phyloP scores from a whole-genome alignment of 2,888 invertebrate genomes.

The Conops quadrifasciatus region DNA sequence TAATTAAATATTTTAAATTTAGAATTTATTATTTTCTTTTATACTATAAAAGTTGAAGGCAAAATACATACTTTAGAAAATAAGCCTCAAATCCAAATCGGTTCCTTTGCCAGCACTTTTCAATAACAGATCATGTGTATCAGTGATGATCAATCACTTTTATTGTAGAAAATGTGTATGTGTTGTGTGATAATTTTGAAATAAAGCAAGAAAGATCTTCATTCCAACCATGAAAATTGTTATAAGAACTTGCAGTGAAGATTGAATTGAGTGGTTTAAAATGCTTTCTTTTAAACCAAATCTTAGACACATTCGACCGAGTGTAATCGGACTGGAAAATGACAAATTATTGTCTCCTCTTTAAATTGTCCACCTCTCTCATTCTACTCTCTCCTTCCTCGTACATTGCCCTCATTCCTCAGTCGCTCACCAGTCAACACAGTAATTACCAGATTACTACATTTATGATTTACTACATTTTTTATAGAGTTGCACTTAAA shows the following conservation, averaged over 20 bases:
- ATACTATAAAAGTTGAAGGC: too few species aligned
- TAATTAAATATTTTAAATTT: too few species aligned
- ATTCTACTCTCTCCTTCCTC: background rate
- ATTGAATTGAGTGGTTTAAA: conserved; percentile 2
- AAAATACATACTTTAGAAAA: too few species aligned
- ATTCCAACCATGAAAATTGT: background rate
- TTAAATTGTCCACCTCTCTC: background rate
- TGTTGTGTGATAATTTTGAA: background rate
- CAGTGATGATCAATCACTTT: too few species aligned
- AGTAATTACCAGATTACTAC: background rate
- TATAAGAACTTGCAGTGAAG: conserved; percentile 19
- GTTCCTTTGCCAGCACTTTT: too few species aligned
- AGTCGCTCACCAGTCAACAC: background rate
- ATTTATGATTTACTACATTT: background rate
- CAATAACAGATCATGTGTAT: too few species aligned
- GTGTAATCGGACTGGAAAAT: conserved; percentile 7
- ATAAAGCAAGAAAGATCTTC: background rate
- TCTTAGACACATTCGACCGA: background rate
- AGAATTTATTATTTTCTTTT: too few species aligned
- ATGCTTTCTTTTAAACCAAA: background rate
- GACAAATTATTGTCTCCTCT: conserved; percentile 19
- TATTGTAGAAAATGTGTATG: too few species aligned
- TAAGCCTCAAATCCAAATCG: too few species aligned
- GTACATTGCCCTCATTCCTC: background rate
- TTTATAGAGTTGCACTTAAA: background rate